phyloP scores from a whole-genome alignment of 2,888 invertebrate genomes.

The Acleris cristana region DNA sequence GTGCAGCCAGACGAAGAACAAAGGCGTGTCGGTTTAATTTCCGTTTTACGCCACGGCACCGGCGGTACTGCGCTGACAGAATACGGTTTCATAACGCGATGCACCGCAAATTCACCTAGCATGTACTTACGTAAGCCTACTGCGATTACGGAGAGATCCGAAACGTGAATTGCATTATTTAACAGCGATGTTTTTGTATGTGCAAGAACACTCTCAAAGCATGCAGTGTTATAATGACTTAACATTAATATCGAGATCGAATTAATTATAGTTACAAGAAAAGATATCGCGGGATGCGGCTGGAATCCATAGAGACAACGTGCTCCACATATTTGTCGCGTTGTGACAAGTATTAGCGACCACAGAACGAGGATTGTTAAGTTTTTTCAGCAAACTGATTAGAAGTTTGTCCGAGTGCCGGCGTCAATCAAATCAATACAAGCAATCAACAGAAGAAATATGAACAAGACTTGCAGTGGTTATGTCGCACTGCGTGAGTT shows the following conservation, averaged over 20 bases:
- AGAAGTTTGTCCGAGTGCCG: conserved; percentile 26
- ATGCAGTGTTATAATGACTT: conserved; percentile 36
- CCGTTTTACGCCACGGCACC: conserved; percentile 53
- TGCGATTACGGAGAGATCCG: neutral
- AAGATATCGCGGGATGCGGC: conserved; percentile 7
- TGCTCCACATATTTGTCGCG: conserved; percentile 23
- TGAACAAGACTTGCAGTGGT: conserved; percentile 18
- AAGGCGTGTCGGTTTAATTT: conserved; percentile 67
- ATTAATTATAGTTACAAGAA: conserved; percentile 31
- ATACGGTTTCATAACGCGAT: conserved; percentile 41
- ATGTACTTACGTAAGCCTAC: conserved; percentile 3
- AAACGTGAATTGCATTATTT: conserved; percentile 8
- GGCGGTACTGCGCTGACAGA: conserved; percentile 39
- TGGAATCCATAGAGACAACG: conserved; percentile 20
- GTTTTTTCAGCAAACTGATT: conserved; percentile 27
- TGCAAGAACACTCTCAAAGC: conserved; percentile 8
- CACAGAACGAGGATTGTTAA: conserved; percentile 31
- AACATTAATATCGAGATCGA: conserved; percentile 27
- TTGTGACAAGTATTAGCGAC: conserved; percentile 23
- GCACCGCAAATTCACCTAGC: conserved; percentile 14
- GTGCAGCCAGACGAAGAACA: conserved; percentile 42
- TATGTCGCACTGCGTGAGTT: conserved; percentile 7
- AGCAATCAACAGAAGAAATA: conserved; percentile 21
- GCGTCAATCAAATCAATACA: conserved; percentile 24
- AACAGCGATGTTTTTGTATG: conserved; percentile 8